Conservation (phyloP, 2,113 vertebrate species). For the Heptranchias perlo region DNA sequence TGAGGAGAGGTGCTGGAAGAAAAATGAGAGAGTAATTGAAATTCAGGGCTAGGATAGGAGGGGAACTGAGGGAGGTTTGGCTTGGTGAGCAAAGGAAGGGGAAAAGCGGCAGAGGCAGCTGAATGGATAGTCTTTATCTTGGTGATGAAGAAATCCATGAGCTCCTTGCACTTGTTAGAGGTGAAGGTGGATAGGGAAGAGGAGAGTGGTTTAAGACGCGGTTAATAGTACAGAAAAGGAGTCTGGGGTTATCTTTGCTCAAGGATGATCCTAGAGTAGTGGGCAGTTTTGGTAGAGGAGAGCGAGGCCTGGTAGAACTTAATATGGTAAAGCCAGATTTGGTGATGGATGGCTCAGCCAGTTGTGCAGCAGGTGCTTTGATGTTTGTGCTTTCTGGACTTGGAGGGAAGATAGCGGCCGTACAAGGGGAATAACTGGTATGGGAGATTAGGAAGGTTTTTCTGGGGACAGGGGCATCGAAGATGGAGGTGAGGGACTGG, state of each 20-base stretch:
- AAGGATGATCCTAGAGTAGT: not conserved
- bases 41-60: not conserved
- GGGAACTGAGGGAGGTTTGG: not conserved
- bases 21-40: not conserved
- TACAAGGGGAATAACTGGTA: not conserved
- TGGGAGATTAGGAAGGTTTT: not conserved
- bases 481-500: not conserved
- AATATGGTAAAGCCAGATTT: not conserved
- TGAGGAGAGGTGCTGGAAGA: not conserved
- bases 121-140: not conserved
- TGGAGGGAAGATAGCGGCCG: not conserved
- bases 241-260: not conserved
- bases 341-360: not conserved
- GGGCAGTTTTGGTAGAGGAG: not conserved
- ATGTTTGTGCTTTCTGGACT: not conserved
- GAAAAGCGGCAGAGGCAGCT: not conserved
- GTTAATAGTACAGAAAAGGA: not conserved
- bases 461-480: not conserved
- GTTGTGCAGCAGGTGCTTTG: not conserved
- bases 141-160: not conserved
- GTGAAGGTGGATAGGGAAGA: not conserved
- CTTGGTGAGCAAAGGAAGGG: not conserved
- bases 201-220: not conserved
- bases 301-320: not conserved
- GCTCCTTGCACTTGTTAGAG: not conserved